phyloP scores from a whole-genome alignment of 2,113 vertebrate genomes.

The Neotoma lepida region DNA sequence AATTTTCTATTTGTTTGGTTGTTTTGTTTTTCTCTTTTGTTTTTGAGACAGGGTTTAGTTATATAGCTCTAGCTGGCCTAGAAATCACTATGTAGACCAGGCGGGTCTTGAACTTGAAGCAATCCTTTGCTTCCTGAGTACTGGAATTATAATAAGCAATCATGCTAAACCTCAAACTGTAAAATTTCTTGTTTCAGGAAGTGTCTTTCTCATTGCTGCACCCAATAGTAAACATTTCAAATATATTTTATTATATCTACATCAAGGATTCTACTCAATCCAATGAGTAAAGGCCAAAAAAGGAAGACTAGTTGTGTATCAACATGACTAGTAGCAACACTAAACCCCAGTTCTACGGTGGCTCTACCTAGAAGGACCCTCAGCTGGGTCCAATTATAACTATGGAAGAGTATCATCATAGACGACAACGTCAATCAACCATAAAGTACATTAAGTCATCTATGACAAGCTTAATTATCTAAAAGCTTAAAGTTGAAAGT shows the following conservation, averaged over 20 bases:
- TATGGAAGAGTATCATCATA: slow-evolving; percentile 50
- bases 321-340: slow-evolving; percentile 5
- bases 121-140: background rate
- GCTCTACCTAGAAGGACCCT: slow-evolving; percentile 48
- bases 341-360: slow-evolving; percentile 69
- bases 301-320: slow-evolving; percentile 30
- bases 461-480: slow-evolving; percentile 56
- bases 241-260: slow-evolving; percentile 49
- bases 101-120: background rate
- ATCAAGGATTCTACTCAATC: slow-evolving; percentile 29
- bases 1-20: background rate
- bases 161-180: background rate
- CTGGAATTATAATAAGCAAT: background rate
- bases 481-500: slow-evolving; percentile 27
- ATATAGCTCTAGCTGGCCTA: background rate
- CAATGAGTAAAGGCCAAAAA: slow-evolving; percentile 29
- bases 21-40: background rate
- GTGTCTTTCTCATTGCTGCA: slow-evolving; percentile 59
- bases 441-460: slow-evolving; percentile 62
- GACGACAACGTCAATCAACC: slow-evolving; percentile 24
- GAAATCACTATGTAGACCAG: background rate
- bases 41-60: background rate
- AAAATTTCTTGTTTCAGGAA: slow-evolving; percentile 71
- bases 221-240: slow-evolving; percentile 39
- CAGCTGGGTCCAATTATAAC: slow-evolving; percentile 66